Evolutionary conservation across 2,797 vertebrate genomes (phyloP).

Genomic region (Hipposideros larvatus): DNA sequence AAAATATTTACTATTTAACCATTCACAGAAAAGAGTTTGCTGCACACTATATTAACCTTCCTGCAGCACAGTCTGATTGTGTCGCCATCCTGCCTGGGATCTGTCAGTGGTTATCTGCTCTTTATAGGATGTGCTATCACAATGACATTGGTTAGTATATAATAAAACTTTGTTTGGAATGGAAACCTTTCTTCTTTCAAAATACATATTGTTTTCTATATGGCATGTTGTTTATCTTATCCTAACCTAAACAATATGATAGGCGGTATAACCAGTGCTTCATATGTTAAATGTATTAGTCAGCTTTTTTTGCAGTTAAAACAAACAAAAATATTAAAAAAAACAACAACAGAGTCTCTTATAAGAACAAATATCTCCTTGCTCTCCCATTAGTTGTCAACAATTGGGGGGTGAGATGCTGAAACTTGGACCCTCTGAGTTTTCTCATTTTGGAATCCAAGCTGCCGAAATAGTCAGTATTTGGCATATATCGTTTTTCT

Average conservation of each 20-base stretch:
- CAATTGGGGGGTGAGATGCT: background rate
- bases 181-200: background rate
- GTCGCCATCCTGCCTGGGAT: background rate
- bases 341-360: background rate
- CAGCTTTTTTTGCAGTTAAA: background rate
- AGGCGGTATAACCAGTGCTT: background rate
- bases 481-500: background rate
- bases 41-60: background rate
- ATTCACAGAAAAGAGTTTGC: background rate
- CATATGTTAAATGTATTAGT: background rate
- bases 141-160: background rate
- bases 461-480: background rate
- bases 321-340: background rate
- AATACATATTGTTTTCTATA: background rate
- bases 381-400: background rate
- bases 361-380: background rate
- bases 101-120: background rate
- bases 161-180: background rate
- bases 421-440: background rate
- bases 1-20: background rate
- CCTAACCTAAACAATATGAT: background rate
- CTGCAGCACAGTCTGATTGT: background rate
- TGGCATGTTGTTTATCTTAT: background rate
- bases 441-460: background rate
- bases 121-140: background rate